Base-by-base conservation (phyloP, 2,797 vertebrate genomes). In the Mallotus villosus region DNA sequence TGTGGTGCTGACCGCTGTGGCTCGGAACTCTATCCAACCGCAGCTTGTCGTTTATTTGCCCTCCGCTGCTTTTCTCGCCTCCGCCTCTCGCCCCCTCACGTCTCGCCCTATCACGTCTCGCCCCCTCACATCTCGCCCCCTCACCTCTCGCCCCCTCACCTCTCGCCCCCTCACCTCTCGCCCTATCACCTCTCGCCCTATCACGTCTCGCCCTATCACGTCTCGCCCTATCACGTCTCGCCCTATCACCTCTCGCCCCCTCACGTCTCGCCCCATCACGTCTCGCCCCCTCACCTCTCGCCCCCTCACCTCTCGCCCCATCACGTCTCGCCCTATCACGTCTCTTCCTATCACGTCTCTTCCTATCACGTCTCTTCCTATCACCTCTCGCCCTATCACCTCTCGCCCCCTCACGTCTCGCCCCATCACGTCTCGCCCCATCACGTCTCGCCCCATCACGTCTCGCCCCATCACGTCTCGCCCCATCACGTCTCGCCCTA, bases 381-480 rank as follows among this genome's bases (percentile, higher is more conserved):
- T 25, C 25, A 25, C 25, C 2, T 27, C 25, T 27, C 25, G 25
- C 25, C 25, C 25, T 2, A 27, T 27, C 25, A 27, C 25, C 2
- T 27, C 25, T 27, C 25, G 25, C 25, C 25, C 25, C 2, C 2
- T 27, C 25, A 27, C 25, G 1, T 27, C 25, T 27, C 25, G 25
- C 66, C 72, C 58, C 24, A 59, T 16, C 5, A n/a, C 29, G 51
- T 16, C 29, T 71, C 25, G 34, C 12, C 69, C 34, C 1, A 27
- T 58, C 25, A 27, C 34, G 17, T 74, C 53, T 1, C 65, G 75
- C 67, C 67, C 67, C 68, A 67, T 27, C 70, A 68, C 58, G 11
- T 77, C 78, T 71, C 67, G 49, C 55, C 59, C 70, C 78, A 41
- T 78, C 75, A 57, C 67, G 73, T 77, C 81, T 72, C 65, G 74